phyloP scores from a whole-genome alignment of 1,140 invertebrate species.

The Parapsyche elsis region DNA sequence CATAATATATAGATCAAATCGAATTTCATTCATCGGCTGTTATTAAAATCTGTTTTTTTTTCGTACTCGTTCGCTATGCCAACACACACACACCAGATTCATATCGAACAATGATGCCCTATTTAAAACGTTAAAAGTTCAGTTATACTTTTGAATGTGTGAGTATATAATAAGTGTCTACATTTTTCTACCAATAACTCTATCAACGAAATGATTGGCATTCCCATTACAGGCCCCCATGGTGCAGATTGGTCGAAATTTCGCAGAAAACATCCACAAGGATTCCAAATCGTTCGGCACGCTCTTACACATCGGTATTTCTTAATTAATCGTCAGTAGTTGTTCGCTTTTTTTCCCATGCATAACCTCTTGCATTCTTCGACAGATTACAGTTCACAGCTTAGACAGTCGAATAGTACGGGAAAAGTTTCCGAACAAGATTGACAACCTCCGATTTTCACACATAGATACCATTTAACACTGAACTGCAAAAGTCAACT shows the following conservation, averaged over 20 bases:
- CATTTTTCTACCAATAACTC: not conserved
- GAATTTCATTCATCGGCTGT: constrained; percentile 16
- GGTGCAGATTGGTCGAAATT: constrained; percentile 20
- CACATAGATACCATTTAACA: no score
- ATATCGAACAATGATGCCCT: not conserved
- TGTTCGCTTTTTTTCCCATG: not conserved
- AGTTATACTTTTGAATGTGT: not conserved
- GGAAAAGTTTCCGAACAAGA: no score
- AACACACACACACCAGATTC: no score
- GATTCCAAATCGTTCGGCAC: not conserved
- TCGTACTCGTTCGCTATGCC: not conserved
- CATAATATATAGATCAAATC: constrained; percentile 11
- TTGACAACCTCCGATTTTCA: no score
- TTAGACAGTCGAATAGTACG: no score
- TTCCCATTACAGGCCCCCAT: constrained; percentile 11
- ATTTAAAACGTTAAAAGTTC: not conserved
- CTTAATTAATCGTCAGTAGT: constrained; percentile 6
- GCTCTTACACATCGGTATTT: constrained; percentile 12
- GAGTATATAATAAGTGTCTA: no score
- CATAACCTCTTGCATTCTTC: no score
- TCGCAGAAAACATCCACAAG: constrained; percentile 14
- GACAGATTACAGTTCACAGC: no score
- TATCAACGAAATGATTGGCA: constrained; percentile 21
- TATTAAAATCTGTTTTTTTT: not conserved
- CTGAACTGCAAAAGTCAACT: no score